Evolutionary conservation across 2,888 invertebrate genomes (phyloP).

Genomic region (Apamea epomidion): DNA sequence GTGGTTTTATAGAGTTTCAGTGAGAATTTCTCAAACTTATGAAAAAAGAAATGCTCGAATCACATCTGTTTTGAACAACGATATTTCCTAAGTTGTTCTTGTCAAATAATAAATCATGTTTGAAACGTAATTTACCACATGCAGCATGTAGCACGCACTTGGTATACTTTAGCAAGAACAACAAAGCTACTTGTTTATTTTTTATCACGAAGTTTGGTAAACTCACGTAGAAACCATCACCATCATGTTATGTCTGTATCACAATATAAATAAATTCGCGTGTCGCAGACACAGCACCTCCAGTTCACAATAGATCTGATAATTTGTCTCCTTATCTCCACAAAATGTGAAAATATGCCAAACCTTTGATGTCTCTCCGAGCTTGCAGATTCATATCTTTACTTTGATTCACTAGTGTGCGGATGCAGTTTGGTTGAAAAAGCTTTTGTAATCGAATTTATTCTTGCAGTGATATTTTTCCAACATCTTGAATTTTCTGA

Average conservation of each 20-base stretch:
- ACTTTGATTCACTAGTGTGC: constrained; percentile 22
- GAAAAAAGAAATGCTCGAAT: neutral
- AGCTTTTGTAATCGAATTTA: constrained; percentile 16
- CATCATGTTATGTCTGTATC: neutral
- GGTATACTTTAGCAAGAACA: constrained; percentile 29
- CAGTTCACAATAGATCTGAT: constrained; percentile 49
- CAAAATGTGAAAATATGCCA: constrained; percentile 57
- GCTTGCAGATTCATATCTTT: constrained; percentile 36
- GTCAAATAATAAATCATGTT: constrained; percentile 24
- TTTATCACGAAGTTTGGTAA: constrained; percentile 2
- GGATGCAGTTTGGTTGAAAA: constrained; percentile 11
- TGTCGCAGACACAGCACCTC: constrained; percentile 13
- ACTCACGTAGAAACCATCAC: neutral
- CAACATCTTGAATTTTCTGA: neutral
- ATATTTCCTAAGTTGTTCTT: constrained; percentile 20
- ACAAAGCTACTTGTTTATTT: constrained; percentile 10
- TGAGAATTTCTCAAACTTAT: constrained; percentile 7
- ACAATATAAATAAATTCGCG: constrained; percentile 32
- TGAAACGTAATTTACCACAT: constrained; percentile 18
- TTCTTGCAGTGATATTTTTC: neutral
- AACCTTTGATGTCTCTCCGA: constrained; percentile 51
- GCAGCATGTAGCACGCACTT: constrained; percentile 18
- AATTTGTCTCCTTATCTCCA: constrained; percentile 11
- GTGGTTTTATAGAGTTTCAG: neutral
- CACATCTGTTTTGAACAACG: neutral